Conservation (phyloP, 2,797 vertebrate genomes). For the Kryptolebias ocellatus region DNA sequence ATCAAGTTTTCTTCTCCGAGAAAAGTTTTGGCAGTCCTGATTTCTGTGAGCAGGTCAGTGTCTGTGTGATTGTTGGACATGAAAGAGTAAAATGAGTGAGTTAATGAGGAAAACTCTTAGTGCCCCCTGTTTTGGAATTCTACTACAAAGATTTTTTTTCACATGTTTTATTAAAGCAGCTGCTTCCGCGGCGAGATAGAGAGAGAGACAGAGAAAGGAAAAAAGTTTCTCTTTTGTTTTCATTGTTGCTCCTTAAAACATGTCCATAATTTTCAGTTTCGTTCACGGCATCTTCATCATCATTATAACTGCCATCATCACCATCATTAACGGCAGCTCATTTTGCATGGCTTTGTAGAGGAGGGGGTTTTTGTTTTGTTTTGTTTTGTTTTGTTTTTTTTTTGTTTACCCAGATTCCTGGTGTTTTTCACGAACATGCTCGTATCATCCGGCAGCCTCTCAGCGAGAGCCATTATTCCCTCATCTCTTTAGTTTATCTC, state of each 20-base stretch:
- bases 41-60: slow-evolving; percentile 5
- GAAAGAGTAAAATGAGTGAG: slow-evolving; percentile 2
- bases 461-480: slow-evolving; percentile 80
- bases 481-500: slow-evolving; percentile 82
- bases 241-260: slow-evolving; percentile 36
- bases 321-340: slow-evolving; percentile 64
- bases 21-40: slow-evolving; percentile 21
- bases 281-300: slow-evolving; percentile 63
- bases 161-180: neutral
- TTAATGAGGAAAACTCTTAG: slow-evolving; percentile 20
- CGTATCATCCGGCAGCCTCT: slow-evolving; percentile 71
- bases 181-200: neutral
- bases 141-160: neutral
- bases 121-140: slow-evolving; percentile 7
- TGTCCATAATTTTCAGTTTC: slow-evolving; percentile 48
- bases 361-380: neutral
- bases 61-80: slow-evolving; percentile 10
- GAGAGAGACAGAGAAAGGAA: neutral
- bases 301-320: slow-evolving; percentile 62
- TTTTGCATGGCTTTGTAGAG: slow-evolving; percentile 62
- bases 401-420: slow-evolving; percentile 71
- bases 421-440: slow-evolving; percentile 74
- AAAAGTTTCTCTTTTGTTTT: slow-evolving; percentile 41
- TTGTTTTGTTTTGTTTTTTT: slow-evolving; percentile 25
- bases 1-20: slow-evolving; percentile 13